Conservation (phyloP, 2,113 vertebrate genomes). For the Saguinus imperator region DNA sequence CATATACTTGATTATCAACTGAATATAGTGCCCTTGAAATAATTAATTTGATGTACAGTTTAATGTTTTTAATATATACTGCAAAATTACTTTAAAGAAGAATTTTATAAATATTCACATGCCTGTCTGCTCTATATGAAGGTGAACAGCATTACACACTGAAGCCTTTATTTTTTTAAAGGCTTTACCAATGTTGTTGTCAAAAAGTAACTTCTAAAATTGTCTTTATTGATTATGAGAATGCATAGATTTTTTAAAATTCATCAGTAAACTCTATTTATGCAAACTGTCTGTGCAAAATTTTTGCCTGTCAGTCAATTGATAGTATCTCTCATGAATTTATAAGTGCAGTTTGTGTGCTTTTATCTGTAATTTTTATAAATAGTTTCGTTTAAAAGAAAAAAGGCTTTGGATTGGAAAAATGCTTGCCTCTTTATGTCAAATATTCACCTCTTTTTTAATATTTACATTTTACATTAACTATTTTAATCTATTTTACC, state of each 20-base stretch:
- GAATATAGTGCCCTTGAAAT: background rate
- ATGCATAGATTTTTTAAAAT: background rate
- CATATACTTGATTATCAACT: background rate
- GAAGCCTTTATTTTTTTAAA: background rate
- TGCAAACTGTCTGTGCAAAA: background rate
- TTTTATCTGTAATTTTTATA: conserved; percentile 2
- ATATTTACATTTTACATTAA: background rate
- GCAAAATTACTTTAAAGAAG: background rate
- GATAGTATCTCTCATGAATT: background rate
- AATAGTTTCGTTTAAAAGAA: background rate
- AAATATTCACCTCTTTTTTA: background rate
- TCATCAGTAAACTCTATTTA: background rate
- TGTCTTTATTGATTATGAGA: background rate
- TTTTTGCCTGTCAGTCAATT: background rate
- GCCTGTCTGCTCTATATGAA: background rate
- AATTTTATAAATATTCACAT: background rate
- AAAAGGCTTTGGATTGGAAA: background rate
- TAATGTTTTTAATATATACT: background rate
- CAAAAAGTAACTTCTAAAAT: background rate
- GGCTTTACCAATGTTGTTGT: background rate
- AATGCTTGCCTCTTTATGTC: background rate
- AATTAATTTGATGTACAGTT: background rate
- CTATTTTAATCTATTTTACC: background rate
- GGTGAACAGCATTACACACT: background rate
- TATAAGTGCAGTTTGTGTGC: background rate